A percentile compares a stretch with the other conserved stretches of the same genome.
These are phyloP conservation scores for Lagopus leucura DNA, from an alignment of 2,113 vertebrate species.

Conservation along the genomic window DNA sequence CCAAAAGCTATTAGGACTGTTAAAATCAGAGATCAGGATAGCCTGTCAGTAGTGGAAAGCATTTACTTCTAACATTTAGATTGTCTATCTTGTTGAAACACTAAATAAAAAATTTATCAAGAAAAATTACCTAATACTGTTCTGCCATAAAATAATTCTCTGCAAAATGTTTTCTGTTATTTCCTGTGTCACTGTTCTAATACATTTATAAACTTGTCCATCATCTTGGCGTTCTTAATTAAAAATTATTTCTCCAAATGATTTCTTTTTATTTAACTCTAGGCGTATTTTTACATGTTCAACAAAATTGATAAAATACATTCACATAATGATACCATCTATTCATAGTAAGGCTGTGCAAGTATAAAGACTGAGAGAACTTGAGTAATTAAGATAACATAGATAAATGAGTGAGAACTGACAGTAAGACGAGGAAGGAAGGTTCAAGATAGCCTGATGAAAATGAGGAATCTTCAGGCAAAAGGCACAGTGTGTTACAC, in stretches of 20 bases:
- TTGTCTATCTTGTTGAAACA: not conserved
- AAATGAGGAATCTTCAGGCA: not conserved
- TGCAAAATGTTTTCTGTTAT: slow-evolving; percentile 5
- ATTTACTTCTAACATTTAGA: not conserved
- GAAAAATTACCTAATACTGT: not conserved
- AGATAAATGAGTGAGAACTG: not conserved
- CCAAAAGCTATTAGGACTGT: not conserved
- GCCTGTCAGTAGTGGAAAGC: not conserved
- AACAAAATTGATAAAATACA: not conserved
- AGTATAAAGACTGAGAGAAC: not conserved
- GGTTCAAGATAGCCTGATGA: not conserved
- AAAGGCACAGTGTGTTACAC: not conserved
- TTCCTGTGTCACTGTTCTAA: not conserved
- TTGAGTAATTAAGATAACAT: not conserved
- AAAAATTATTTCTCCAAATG: not conserved
- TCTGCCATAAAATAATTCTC: not conserved
- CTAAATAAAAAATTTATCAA: not conserved
- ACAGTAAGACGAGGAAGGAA: not conserved
- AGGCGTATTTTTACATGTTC: not conserved
- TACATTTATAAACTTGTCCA: not conserved
- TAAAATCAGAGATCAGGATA: not conserved
- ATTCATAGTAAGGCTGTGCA: not conserved
- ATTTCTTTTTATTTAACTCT: not conserved
- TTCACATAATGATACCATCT: not conserved
- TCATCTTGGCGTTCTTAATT: not conserved